Evolutionary conservation across 23 tunicate genomes (phyloP), one percentile per base, ranked within the genome.

Genomic region (Aplidium turbinatum): DNA sequence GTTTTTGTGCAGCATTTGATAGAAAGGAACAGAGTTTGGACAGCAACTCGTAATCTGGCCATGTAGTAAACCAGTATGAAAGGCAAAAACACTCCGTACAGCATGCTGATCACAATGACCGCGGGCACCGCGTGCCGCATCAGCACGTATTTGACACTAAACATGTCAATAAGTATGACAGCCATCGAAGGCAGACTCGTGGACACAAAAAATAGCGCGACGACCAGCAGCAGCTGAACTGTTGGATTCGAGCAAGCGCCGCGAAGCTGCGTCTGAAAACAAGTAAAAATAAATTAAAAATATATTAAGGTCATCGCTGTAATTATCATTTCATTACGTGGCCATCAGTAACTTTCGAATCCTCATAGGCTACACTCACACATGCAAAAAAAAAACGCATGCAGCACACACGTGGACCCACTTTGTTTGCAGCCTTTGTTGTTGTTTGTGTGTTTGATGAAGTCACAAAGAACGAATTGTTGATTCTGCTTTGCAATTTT

Each of bases 1-100:
- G 50, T 65, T 21, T 7, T 65, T 38, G 72, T 65, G 50, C 72
- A 65, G 26, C 72, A 65, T 65, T 65, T 65, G 5, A 65, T 18
- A 6, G 72, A 65, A 2, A 65, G 22, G 3, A 65, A 9, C 50
- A 27, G 24, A 27, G 4, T 35, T 2, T 16, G 25, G 6, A 28
- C 38, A 5, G 72, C 72, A 18, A 28, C 5, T 25, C 72, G 72
- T 2, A 65, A 21, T 11, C 7, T 65, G 72, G 72, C 3, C 72
- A 65, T 65, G 50, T 65, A 38, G 13, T 26, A 26, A 26, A 38
- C 72, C 72, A 65, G 23, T 36, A 65, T 65, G 22, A 18, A 35
- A 13, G 72, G 72, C 22, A 65, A 48, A 27, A 65, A 18, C 48
- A 65, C 50, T 6, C 50, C 50, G 50, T 65, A 65, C 19, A 65